Base-by-base conservation (phyloP, 2,888 invertebrate species). In the Noctua fimbriata region DNA sequence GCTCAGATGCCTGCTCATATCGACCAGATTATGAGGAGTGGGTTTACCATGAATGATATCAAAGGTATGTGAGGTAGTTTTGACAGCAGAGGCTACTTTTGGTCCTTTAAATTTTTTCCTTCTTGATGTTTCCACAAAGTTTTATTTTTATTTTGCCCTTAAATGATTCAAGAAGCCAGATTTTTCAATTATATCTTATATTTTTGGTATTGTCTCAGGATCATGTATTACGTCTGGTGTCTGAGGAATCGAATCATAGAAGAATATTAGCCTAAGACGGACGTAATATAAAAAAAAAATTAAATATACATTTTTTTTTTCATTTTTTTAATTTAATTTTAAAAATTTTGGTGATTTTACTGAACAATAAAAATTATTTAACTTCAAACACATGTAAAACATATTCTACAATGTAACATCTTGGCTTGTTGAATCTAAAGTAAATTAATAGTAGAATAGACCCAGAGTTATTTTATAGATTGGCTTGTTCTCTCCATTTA, bases 31-130 rank as follows among this genome's bases (percentile, higher is more conserved):
- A 98, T 99, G 97, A 98, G 98, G 90, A 98, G 99, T 89, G 98
- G 98, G 1, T 99, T 99, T 94, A 98, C 98, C 55, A 99, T 99
- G 98, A 99, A 98, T 87, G 99, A 99, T 90, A 98, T 99, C 81
- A 99, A 99, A 97, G 99, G 98, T 98, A 91, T 66, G 78, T 49
- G 9, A 1, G 21, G 44, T 49, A 5, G 16, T 21, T 44, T 32
- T 41, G 0, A 21, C 24, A 1, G 12, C 14, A 32, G 18, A 18
- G 9, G 58, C 32, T 60, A 0, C 12, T 66, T 69, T 66, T 28
- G 21, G n/a, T 73, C 3, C 60, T 63, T 69, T 47, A 7, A 65
- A 16, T 16, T 44, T 65, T 32, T 65, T 24, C 16, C 16, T n/a
- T 36, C 14, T 83, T 83, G 67, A 65, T 71, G 63, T 73, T 71